Percentiles rank a stretch among this genome's conserved stretches.
phyloP scores from a whole-genome alignment of 1,140 invertebrate species.

The Planococcus citri region DNA sequence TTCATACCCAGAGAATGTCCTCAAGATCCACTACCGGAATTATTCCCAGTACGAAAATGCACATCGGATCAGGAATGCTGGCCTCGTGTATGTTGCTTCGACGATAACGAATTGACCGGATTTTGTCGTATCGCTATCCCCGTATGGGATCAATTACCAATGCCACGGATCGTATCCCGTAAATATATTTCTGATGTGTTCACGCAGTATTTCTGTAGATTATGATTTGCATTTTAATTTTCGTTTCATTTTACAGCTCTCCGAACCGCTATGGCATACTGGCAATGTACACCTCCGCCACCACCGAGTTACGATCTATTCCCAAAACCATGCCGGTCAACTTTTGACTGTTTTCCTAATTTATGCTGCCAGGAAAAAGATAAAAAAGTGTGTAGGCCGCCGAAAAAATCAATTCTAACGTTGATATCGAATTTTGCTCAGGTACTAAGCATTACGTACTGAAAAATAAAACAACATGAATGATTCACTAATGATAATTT shows the following conservation, averaged over 20 bases:
- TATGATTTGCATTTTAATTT: neutral
- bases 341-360: constrained; percentile 58
- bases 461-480: neutral
- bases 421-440: constrained; percentile 29
- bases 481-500: neutral
- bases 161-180: constrained; percentile 22
- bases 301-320: constrained; percentile 48
- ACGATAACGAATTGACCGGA: constrained; percentile 38
- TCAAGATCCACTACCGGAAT: constrained; percentile 45
- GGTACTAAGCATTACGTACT: neutral
- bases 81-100: constrained; percentile 55
- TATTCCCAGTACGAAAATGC: constrained; percentile 50
- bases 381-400: constrained; percentile 51
- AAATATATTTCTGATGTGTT: constrained; percentile 19
- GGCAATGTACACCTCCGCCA: constrained; percentile 56
- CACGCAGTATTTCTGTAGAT: constrained; percentile 23
- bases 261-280: constrained; percentile 44
- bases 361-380: constrained; percentile 58
- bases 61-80: constrained; percentile 50
- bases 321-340: constrained; percentile 48
- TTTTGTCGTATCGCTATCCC: constrained; percentile 53
- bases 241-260: constrained; percentile 37
- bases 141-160: constrained; percentile 36
- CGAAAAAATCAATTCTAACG: constrained; percentile 48
- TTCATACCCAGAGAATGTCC: constrained; percentile 37